A percentile compares a stretch with the other conserved stretches of the same genome.
Conservation (phyloP, 2,888 invertebrate species). For the Escarpia spicata region DNA sequence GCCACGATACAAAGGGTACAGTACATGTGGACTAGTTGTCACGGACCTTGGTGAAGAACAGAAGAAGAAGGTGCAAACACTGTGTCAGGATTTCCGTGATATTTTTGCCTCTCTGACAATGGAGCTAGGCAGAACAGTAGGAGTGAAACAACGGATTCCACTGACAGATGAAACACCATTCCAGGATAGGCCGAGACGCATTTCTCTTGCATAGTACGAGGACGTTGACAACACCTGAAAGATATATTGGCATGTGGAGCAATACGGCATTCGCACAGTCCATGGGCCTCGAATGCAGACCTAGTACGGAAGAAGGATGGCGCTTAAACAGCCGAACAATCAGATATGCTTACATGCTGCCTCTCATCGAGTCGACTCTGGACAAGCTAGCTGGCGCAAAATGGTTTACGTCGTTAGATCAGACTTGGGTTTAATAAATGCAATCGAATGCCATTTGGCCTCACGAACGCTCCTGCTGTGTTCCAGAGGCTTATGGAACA, state of each 20-base stretch:
- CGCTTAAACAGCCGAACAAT: neutral
- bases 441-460: neutral
- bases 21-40: neutral
- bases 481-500: neutral
- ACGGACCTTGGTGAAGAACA: neutral
- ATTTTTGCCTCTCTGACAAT: neutral
- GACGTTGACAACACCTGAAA: neutral
- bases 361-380: neutral
- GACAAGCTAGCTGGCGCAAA: neutral
- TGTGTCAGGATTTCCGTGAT: neutral
- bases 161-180: conserved; percentile 17
- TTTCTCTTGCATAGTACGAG: neutral
- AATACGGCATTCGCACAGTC: neutral
- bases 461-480: neutral
- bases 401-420: neutral
- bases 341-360: neutral
- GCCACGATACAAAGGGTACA: neutral
- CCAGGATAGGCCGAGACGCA: neutral
- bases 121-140: neutral
- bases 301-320: conserved; percentile 17
- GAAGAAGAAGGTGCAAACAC: neutral
- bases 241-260: neutral
- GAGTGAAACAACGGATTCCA: neutral
- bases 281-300: neutral
- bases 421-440: neutral